A percentile compares a stretch with the other conserved stretches of the same genome.
Evolutionary conservation across 2,797 vertebrate species (phyloP).

Genomic region (Galagoides demidoff): DNA sequence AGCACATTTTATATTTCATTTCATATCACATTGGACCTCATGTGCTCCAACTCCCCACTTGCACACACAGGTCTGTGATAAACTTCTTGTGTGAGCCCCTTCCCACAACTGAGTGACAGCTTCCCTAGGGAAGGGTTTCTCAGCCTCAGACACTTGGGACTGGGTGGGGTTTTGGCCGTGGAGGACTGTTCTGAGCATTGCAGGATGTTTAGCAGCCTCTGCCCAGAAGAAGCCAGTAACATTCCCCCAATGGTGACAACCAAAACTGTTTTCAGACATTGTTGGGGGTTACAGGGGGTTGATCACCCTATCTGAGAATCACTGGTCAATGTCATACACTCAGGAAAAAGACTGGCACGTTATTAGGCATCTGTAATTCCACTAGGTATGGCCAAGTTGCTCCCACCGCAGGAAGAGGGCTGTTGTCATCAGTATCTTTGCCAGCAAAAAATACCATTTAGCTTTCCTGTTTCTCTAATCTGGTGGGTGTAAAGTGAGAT

Average conservation of each 20-base stretch:
- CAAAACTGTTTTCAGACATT: not conserved
- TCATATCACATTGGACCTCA: not conserved
- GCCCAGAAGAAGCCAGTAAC: not conserved
- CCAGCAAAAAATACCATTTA: not conserved
- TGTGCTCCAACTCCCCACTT: not conserved
- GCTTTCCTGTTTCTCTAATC: not conserved
- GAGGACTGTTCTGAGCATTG: not conserved
- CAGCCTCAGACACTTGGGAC: not conserved
- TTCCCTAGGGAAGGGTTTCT: not conserved
- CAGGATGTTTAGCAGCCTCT: not conserved
- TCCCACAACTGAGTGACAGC: not conserved
- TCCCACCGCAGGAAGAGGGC: not conserved
- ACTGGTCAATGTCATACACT: not conserved
- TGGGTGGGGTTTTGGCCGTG: fast-evolving
- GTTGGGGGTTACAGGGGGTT: not conserved
- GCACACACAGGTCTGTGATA: not conserved
- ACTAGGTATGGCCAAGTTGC: not conserved
- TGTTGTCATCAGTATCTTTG: not conserved
- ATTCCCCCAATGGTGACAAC: not conserved
- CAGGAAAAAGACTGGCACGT: not conserved
- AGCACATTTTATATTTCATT: not conserved
- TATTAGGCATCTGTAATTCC: not conserved
- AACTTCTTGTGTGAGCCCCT: not conserved
- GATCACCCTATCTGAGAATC: not conserved
- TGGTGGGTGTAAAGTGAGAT: not conserved